These are phyloP conservation scores for Torymus texanus DNA, from an alignment of 2,888 invertebrate genomes.

Conservation along the genomic window DNA sequence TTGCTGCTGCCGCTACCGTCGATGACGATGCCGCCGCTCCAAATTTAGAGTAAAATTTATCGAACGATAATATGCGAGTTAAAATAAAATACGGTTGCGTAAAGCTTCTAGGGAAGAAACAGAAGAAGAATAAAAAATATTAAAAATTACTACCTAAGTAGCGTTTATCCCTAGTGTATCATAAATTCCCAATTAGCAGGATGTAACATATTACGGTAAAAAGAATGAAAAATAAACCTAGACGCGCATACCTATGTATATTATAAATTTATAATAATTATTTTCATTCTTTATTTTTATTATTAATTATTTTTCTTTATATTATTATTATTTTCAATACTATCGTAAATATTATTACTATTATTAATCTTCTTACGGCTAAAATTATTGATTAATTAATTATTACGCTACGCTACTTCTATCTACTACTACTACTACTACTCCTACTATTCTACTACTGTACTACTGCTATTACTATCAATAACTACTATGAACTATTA, in stretches of 20 bases:
- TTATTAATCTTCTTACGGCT: constrained; percentile 51
- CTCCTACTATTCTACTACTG: constrained; percentile 50
- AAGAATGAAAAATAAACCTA: constrained; percentile 57
- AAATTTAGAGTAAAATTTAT: constrained; percentile 57
- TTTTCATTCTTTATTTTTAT: constrained; percentile 58
- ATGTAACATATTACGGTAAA: constrained; percentile 70
- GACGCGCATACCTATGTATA: constrained; percentile 61
- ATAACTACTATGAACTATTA: constrained; percentile 61
- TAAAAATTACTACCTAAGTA: constrained; percentile 67
- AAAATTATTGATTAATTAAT: constrained; percentile 63
- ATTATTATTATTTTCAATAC: constrained; percentile 68
- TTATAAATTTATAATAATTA: constrained; percentile 62
- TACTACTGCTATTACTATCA: constrained; percentile 58
- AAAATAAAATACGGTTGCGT: constrained; percentile 57
- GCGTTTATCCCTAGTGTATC: constrained; percentile 71
- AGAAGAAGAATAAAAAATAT: constrained; percentile 55
- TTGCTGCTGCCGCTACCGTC: constrained; percentile 68
- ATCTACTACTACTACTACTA: constrained; percentile 61
- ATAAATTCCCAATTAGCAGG: constrained; percentile 71
- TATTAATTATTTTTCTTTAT: constrained; percentile 52
- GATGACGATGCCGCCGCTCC: constrained; percentile 63
- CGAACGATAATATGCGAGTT: constrained; percentile 48
- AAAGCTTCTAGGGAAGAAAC: constrained; percentile 52
- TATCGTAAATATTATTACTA: constrained; percentile 50
- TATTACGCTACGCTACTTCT: constrained; percentile 63